Evolutionary conservation across 2,113 vertebrate genomes (phyloP), one percentile per base, ranked within the genome.

Genomic region (Murina feae): DNA sequence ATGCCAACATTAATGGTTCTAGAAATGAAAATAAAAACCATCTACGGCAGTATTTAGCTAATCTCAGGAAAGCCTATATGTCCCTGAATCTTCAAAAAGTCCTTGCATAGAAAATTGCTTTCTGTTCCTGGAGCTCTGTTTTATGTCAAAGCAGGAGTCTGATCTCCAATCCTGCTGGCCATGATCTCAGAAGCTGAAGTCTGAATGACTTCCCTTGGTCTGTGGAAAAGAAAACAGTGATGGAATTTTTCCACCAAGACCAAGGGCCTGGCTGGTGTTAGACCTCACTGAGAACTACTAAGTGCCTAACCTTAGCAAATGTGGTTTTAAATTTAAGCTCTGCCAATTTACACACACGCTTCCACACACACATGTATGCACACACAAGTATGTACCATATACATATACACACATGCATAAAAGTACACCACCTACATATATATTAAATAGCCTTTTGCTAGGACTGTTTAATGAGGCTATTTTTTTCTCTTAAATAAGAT

Each of bases 101-200:
- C 68, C 86, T 89, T 89, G 23, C 39, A 65, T 68, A 82, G 82
- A 90, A 94, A 91, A 92, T 0, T 78, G 68, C 60, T 88, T 95
- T 95, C 69, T 96, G 89, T 75, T 93, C 18, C 63, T 83, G 44
- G 65, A 72, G 32, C 58, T 95, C 91, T 95, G 95, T 66, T 96
- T 94, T 86, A 63, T 96, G 85, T 96, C 86, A 97, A 44, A 86
- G 63, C 28, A 71, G 47, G 13, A 85, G 35, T 32, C 30, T 79
- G 68, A 82, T 55, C 72, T 53, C 60, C 16, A 82, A 4, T 30
- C 30, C 68, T 18, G 14, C 37, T 49, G 69, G 53, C 81, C 37
- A 63, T 82, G 68, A 92, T 79, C 58, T 94, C 83, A 97, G 83
- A 86, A 79, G 74, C 5, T 90, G 11, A 78, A 78, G 18, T 94